Evolutionary conservation across 92 coral and sea anemone species (phyloP).

Genomic region (Actinernus sp.): DNA sequence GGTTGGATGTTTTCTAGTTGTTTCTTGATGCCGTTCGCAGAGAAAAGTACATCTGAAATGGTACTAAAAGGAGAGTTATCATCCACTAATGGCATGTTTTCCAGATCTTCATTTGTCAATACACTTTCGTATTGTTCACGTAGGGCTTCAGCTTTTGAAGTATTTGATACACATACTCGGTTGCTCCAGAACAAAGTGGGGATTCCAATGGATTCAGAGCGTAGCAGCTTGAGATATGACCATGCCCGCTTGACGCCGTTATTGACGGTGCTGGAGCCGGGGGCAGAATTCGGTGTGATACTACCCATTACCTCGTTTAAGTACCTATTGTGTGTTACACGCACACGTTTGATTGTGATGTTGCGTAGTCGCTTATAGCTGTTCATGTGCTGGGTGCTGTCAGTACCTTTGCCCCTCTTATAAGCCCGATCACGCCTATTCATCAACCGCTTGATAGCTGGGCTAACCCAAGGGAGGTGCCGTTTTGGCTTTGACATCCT

Average conservation of each 20-base stretch:
- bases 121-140: constrained; percentile 45
- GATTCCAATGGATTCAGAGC: constrained; percentile 41
- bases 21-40: too few relatives aligned
- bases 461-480: constrained; percentile 59
- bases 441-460: constrained; percentile 36
- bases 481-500: constrained; percentile 30
- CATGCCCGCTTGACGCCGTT: constrained; percentile 43
- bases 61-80: too few relatives aligned
- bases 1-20: too few relatives aligned
- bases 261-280: too few relatives aligned
- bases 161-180: constrained; percentile 37
- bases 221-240: constrained; percentile 58
- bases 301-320: constrained; percentile 47
- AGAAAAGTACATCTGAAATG: too few relatives aligned
- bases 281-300: constrained; percentile 16
- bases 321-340: constrained; percentile 31
- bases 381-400: constrained; percentile 10
- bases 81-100: too few relatives aligned
- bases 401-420: constrained; percentile 8
- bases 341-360: constrained; percentile 17
- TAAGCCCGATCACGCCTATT: constrained; percentile 60
- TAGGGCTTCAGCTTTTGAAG: constrained; percentile 41
- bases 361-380: constrained; percentile 19
- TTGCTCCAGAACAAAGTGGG: constrained; percentile 46
- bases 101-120: constrained; percentile 30